Base-by-base conservation (phyloP, 2,888 invertebrate species). In the Leptopilina syphax region DNA sequence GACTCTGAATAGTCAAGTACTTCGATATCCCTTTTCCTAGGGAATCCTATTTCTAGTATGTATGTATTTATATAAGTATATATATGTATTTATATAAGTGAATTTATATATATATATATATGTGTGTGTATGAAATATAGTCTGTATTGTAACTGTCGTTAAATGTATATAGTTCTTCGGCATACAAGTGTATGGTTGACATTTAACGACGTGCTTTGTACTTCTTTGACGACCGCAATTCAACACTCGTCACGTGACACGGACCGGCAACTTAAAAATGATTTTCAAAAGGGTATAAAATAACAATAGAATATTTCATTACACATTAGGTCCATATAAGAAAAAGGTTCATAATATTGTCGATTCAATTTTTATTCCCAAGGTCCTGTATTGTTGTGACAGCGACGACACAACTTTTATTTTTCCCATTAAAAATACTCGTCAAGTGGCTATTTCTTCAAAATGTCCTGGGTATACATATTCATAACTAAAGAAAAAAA, bases 181-280 rank as follows among this genome's bases (percentile, higher is more conserved):
- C 44, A 13, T 12, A 50, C 73, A 73, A 73, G 73, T 73, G 73
- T 57, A 73, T 47, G 9, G 79, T 84, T 86, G 87, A 87, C 87
- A 85, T 86, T 85, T 80, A 87, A 88, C 87, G 84, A 87, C 77
- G 77, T 79, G 81, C 88, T 85, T 85, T 83, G 77, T 80, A 70
- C 82, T 81, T 81, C 34, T 34, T 79, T 68, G 77, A 34, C 82
- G 65, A 50, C 66, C 80, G 84, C 83, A 84, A 85, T 85, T 85
- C 85, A 83, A 81, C 79, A 81, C 83, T 81, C 79, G 54, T 70
- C 70, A 70, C 70, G 70, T 34, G 70, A 70, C 34, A 57, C 70
- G 44, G 44, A 44, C 18, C 68, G 65, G 10, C 65, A 68, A 68
- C 47, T 73, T 54, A 73, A 34, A 73, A 73, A 34, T 54, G 54